Percentiles rank a stretch among this genome's conserved stretches.
phyloP scores from a whole-genome alignment of 2,888 invertebrate genomes.

The Zygothrica quintamaculata region DNA sequence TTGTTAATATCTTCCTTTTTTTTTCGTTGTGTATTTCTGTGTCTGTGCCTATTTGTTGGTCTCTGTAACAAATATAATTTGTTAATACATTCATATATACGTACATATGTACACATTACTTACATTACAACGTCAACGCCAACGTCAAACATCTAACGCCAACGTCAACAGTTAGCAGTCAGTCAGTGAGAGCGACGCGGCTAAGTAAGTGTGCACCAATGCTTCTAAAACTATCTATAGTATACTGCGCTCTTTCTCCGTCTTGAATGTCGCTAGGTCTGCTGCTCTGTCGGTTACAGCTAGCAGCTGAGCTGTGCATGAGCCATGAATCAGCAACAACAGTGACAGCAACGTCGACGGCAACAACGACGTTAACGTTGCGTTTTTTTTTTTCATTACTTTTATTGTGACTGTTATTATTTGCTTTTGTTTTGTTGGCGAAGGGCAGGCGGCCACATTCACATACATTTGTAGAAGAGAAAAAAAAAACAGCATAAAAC shows the following conservation, averaged over 20 bases:
- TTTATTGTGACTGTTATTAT: conserved; percentile 15
- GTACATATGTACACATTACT: background rate
- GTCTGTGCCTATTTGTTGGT: conserved; percentile 20
- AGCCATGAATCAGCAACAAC: conserved; percentile 51
- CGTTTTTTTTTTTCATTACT: conserved; percentile 27
- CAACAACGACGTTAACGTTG: conserved; percentile 15
- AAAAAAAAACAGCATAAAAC: conserved; percentile 1
- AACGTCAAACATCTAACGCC: too few species aligned
- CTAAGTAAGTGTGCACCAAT: conserved; percentile 50
- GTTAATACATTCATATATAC: conserved; percentile 4
- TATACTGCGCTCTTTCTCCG: conserved; percentile 1
- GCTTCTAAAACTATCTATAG: conserved; percentile 32
- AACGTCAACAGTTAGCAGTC: too few species aligned
- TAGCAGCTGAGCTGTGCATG: conserved; percentile 49
- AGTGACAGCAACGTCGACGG: conserved; percentile 11
- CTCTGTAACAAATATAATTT: conserved; percentile 36
- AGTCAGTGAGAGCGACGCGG: too few species aligned
- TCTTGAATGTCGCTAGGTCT: conserved; percentile 1
- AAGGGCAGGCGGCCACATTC: conserved; percentile 23
- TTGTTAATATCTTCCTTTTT: conserved; percentile 38
- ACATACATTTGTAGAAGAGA: conserved; percentile 51
- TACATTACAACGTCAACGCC: conserved; percentile 7
- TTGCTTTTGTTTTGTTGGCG: conserved; percentile 21
- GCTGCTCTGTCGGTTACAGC: conserved; percentile 20
- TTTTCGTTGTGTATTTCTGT: conserved; percentile 34